Base-by-base conservation (phyloP, 92 coral and sea anemone genomes). In the Nematostella vectensis region DNA sequence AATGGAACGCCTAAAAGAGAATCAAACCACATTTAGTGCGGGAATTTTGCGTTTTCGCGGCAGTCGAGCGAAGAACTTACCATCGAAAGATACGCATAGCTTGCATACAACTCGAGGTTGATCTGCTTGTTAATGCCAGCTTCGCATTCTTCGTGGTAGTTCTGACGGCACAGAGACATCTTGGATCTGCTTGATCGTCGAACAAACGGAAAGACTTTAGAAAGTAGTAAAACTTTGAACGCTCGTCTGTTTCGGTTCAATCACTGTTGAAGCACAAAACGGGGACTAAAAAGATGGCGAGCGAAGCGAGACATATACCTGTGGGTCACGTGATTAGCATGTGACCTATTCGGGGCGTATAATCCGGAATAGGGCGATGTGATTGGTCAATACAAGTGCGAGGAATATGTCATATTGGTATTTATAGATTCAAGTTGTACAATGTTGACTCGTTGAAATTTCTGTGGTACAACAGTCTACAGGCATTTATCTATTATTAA, bases 201-300 rank as follows among this genome's bases (percentile, higher is more conserved):
- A 31, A 63, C 25, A 47, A 55, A 63, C 53, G 25, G 13, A 37
- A 50, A 11, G 17, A 31, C 13, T 28, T 67, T 16, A 8, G 16
- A 11, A 3, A 65, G 4, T 27, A 11, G 17, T 8, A 33, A 27
- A 61, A 68, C 48, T 27, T 25, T 4, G 18, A 18, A 8, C 12
- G 47, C n/a, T n/a, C n/a, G 54, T 50, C 62, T 75, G 86, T 65
- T 55, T 88, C 96, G 8, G 96, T 88, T 80, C 94, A 84, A 88
- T 62, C 96, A 88, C 96, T 88, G 96, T 88, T 84, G 96, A 88
- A 88, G 96, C 96, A 77, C 55, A 88, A 88, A 81, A 75, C 63
- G 18, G 44, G 42, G 39, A 43, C 66, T 59, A 40, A 47, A 18
- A n/a, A 20, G 29, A 43, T 44, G 54, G 26, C 11, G 33, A 11